Base-by-base conservation (phyloP, 2,113 vertebrate species). In the Zonotrichia leucophrys region DNA sequence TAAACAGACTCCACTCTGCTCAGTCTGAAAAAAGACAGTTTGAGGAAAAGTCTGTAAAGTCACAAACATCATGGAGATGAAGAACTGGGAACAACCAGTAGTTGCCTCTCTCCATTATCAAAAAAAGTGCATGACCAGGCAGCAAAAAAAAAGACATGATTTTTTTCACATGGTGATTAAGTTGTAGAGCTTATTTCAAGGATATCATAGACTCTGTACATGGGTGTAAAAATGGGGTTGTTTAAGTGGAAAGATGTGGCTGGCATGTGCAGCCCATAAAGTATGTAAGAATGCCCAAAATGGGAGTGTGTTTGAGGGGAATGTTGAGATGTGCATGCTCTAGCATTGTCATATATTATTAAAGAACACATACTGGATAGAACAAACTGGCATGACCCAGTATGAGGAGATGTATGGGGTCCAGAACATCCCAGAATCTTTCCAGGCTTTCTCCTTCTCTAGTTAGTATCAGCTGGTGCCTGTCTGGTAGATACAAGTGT, bases 1-100 rank as follows among this genome's bases (percentile, higher is more conserved):
- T 79, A 66, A 58, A 62, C 6, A 62, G 47, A 59, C 23, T 68
- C 49, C 76, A 4, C 4, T 83, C 15, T 1, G 0, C 24, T 42
- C 15, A 5, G 1, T 76, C 17, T 89, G 76, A 35, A 53, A 59
- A 63, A 63, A 49, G 7, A 52, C 55, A 39, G 33, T 21, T 24
- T 60, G 63, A 95, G 10, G 12, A 1, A 27, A 92, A 60, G 14
- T 37, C 72, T 64, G 28, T 28, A 33, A 72, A 52, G 27, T 52
- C 13, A 58, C 25, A 63, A 67, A 62, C 0, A 2, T 6, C 1
- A 2, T 6, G 16, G 33, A 81, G 20, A 42, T 1, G 3, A 53
- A 70, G 20, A 92, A 35, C 23, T 64, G 52, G 23, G 23, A 83
- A 30, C 15, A 42, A 12, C 10, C 35, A 63, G 21, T 14, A 47